These are phyloP conservation scores for Epinephelus malabaricus DNA, from an alignment of 2,797 vertebrate genomes.

Conservation along the genomic window DNA sequence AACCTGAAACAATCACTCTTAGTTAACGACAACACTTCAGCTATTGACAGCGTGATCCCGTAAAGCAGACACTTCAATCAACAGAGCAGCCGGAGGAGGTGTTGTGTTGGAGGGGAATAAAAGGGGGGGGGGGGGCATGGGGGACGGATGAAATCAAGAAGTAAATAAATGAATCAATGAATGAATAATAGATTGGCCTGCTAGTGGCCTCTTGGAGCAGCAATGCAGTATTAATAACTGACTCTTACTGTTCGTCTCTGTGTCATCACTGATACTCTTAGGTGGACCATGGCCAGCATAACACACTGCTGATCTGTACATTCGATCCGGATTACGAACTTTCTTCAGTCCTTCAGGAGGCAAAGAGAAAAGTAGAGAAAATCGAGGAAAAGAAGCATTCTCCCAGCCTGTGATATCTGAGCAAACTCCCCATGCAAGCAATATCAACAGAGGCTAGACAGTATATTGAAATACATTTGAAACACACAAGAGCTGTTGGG, in stretches of 20 bases:
- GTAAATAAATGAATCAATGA: constrained; percentile 91
- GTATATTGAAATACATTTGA: constrained; percentile 67
- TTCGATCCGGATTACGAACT: constrained; percentile 93
- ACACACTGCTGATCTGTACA: constrained; percentile 92
- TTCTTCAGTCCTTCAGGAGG: constrained; percentile 93
- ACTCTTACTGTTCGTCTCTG: constrained; percentile 92
- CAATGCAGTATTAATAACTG: constrained; percentile 91
- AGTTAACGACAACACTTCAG: constrained; percentile 87
- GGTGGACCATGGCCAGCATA: constrained; percentile 90
- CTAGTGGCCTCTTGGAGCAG: constrained; percentile 86
- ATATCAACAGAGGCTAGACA: constrained; percentile 66
- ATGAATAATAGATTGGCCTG: constrained; percentile 90
- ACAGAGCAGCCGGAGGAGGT: constrained; percentile 82
- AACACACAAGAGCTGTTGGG: constrained; percentile 60
- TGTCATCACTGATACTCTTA: constrained; percentile 93
- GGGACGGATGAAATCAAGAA: constrained; percentile 86
- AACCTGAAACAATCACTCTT: constrained; percentile 87
- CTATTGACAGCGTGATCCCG: constrained; percentile 88
- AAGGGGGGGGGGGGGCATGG: constrained; percentile 51
- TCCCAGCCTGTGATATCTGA: constrained; percentile 74
- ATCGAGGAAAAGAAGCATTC: constrained; percentile 86
- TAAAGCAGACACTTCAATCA: constrained; percentile 89
- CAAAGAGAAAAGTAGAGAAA: constrained; percentile 88
- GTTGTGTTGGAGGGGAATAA: constrained; percentile 77
- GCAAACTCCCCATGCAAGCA: constrained; percentile 78